A percentile compares a stretch with the other conserved stretches of the same genome.
These are phyloP conservation scores for Paramormyrops hopkinsi DNA, from an alignment of 2,797 vertebrate genomes.

Conservation along the genomic window DNA sequence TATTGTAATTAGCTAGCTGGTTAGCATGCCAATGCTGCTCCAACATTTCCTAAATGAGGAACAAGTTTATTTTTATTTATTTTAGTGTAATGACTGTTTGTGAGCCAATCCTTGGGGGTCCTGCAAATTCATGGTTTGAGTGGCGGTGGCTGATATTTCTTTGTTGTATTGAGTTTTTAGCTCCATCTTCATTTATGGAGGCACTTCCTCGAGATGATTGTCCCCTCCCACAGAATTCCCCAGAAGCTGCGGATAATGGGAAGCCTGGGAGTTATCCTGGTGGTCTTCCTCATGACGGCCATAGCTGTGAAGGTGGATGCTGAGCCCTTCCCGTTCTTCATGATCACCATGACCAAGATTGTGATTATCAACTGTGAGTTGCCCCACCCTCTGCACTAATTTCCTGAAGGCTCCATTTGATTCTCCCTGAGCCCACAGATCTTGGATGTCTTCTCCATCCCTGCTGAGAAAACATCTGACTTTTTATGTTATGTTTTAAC, in stretches of 20 bases:
- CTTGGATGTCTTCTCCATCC: neutral
- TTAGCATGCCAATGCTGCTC: neutral
- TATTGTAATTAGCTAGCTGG: neutral
- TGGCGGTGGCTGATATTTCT: neutral
- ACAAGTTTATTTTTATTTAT: neutral
- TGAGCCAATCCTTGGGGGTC: neutral
- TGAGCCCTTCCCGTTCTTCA: constrained; percentile 69
- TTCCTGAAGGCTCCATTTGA: neutral
- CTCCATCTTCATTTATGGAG: neutral
- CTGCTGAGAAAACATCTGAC: neutral
- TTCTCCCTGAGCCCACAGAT: neutral
- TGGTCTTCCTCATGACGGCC: constrained; percentile 74
- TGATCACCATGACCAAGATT: constrained; percentile 80
- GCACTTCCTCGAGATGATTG: neutral
- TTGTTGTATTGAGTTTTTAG: neutral
- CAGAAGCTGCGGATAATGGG: constrained; percentile 73
- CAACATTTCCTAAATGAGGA: neutral
- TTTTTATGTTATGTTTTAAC: neutral
- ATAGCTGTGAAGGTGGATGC: constrained; percentile 68
- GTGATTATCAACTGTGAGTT: constrained; percentile 81
- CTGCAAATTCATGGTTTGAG: neutral
- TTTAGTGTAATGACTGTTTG: neutral
- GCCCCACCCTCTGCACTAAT: neutral
- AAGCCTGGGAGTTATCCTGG: constrained; percentile 67
- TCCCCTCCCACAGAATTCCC: constrained; percentile 51